A percentile compares a stretch with the other conserved stretches of the same genome.
phyloP scores from a whole-genome alignment of 2,888 invertebrate species.

The Tinea pellionella region DNA sequence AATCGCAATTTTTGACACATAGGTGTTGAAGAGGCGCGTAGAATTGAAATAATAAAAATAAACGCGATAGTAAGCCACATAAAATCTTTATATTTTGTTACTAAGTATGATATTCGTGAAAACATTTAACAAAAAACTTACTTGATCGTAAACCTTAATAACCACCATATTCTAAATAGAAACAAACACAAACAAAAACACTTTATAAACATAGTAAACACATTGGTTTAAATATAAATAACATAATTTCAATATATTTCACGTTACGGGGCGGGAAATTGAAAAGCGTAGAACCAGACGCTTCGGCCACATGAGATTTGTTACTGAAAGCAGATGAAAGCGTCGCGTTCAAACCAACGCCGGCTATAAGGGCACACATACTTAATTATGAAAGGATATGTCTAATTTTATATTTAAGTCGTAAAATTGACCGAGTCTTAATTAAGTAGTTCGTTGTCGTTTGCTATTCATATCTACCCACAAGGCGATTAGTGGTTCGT shows the following conservation, averaged over 20 bases:
- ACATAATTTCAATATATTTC: background rate
- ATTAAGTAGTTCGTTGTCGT: background rate
- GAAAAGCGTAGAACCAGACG: background rate
- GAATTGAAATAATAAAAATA: too few species aligned
- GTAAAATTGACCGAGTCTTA: background rate
- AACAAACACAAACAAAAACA: background rate
- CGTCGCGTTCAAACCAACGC: background rate
- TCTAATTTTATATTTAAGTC: conserved; percentile 4
- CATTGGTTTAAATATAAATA: background rate
- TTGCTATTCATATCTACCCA: too few species aligned
- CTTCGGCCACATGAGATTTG: background rate
- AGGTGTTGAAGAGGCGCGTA: too few species aligned
- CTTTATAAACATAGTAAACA: too few species aligned
- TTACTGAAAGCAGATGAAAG: background rate
- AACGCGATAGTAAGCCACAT: too few species aligned
- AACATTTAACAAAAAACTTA: background rate
- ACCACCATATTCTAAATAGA: background rate
- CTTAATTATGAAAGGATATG: conserved; percentile 4
- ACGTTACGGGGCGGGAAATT: background rate
- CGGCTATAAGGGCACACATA: background rate
- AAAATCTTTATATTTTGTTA: too few species aligned
- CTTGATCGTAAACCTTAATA: background rate
- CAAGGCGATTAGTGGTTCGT: too few species aligned
- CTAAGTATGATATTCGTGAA: too few species aligned
- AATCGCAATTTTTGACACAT: too few species aligned